Percentiles rank a stretch among this genome's conserved stretches.
phyloP scores from a whole-genome alignment of 2,797 vertebrate species.

The Lacerta viridis region DNA sequence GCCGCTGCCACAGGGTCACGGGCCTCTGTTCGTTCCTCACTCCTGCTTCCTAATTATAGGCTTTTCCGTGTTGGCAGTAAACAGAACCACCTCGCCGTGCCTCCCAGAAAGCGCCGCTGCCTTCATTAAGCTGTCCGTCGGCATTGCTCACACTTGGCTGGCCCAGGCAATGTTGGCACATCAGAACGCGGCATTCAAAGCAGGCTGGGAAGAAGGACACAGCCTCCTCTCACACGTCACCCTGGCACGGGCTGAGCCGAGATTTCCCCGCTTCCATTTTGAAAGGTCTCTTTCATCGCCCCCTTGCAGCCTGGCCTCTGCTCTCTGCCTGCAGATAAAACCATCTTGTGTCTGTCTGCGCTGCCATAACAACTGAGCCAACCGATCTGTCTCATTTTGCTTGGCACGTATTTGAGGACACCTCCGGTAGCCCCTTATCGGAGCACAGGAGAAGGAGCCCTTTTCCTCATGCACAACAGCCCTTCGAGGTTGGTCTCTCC shows the following conservation, averaged over 20 bases:
- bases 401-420: not conserved
- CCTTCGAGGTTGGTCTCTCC: not conserved
- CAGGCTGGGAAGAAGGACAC: not conserved
- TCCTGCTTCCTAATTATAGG: conserved; percentile 43
- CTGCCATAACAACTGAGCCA: not conserved
- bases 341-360: not conserved
- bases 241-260: not conserved
- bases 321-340: not conserved
- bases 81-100: not conserved
- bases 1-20: conserved; percentile 38
- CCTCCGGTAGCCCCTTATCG: fast-evolving
- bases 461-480: not conserved
- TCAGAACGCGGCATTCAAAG: not conserved
- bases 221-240: not conserved
- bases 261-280: not conserved
- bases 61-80: conserved; percentile 24
- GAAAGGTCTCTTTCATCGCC: not conserved
- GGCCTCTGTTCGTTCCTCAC: conserved; percentile 23
- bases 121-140: conserved; percentile 54
- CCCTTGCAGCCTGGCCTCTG: not conserved
- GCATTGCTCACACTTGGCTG: conserved; percentile 45
- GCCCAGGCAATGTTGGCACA: conserved; percentile 12
- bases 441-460: too few species aligned
- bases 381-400: not conserved
- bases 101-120: conserved; percentile 13